phyloP scores from a whole-genome alignment of 2,797 vertebrate species.

The Cynopterus sphinx region DNA sequence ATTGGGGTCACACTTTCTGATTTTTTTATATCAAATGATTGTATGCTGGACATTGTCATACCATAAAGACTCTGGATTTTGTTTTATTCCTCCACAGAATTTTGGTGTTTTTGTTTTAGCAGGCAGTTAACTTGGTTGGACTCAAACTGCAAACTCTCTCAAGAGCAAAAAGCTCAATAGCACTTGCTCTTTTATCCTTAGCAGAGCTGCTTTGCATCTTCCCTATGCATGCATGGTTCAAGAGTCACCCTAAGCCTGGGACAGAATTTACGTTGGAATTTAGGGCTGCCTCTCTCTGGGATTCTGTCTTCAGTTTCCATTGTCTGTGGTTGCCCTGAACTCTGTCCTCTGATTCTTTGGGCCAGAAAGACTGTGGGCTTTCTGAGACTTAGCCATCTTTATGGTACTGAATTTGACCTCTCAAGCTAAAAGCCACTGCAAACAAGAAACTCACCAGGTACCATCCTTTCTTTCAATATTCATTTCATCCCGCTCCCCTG shows the following conservation, averaged over 20 bases:
- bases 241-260: neutral
- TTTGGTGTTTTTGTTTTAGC: neutral
- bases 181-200: neutral
- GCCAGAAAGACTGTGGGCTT: neutral
- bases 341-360: neutral
- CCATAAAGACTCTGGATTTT: neutral
- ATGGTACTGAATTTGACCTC: neutral
- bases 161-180: neutral
- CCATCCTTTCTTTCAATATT: neutral
- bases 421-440: neutral
- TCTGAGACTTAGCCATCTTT: neutral
- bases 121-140: neutral
- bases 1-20: neutral
- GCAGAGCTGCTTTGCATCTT: neutral
- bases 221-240: neutral
- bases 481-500: neutral
- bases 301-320: neutral
- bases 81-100: neutral
- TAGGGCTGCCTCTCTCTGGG: neutral
- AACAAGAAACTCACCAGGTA: neutral
- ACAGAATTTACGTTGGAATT: neutral
- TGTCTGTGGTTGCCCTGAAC: neutral
- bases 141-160: neutral
- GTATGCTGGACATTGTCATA: neutral
- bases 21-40: neutral